Base-by-base conservation (phyloP, 2,888 invertebrate genomes). In the Tromatobia lineatoria region DNA sequence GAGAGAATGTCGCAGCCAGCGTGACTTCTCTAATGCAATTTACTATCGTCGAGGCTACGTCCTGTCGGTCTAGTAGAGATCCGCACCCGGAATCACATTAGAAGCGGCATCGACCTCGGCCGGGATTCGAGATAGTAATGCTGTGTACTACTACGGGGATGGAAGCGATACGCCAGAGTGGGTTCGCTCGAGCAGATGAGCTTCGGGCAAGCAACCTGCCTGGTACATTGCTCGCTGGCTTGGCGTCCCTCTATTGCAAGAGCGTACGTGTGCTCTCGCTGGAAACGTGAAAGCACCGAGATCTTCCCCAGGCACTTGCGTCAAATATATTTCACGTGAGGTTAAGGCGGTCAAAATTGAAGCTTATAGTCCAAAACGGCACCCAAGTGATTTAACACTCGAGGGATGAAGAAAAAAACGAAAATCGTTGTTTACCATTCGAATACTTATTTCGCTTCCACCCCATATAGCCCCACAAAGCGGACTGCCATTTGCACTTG, bases 61-160 rank as follows among this genome's bases (percentile, higher is more conserved):
- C 61, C 38, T 61, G 73, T 59, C 25, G 25, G 57, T 57, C 66
- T 25, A 45, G n/a, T 38, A 59, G 88, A 88, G 89, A 89, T 90
- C 89, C 87, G 79, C 89, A 89, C 89, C 89, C 88, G 87, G 88
- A 91, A 92, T 92, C 89, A 90, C 88, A 89, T 92, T 90, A 90
- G 89, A 88, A 88, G 82, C 42, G 23, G 69, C 38, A 61, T 73
- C 81, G 69, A 82, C 78, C 82, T 83, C 80, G 25, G 42, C 50
- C 54, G 80, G 71, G 76, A 80, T 78, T 85, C 52, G 66, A 57
- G 42, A 54, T 45, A 66, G 54, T 15, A 42, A 34, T 61, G 29
- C 61, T 23, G 57, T 34, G 57, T 10, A 25, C n/a, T 38, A 42
- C 64, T 47, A 20, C 20, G n/a, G 50, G 45, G 13, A 61, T 61